Percentiles rank a stretch among this genome's conserved stretches.
Conservation (phyloP, 2,888 invertebrate genomes). For the Monoplex corrugatus region DNA sequence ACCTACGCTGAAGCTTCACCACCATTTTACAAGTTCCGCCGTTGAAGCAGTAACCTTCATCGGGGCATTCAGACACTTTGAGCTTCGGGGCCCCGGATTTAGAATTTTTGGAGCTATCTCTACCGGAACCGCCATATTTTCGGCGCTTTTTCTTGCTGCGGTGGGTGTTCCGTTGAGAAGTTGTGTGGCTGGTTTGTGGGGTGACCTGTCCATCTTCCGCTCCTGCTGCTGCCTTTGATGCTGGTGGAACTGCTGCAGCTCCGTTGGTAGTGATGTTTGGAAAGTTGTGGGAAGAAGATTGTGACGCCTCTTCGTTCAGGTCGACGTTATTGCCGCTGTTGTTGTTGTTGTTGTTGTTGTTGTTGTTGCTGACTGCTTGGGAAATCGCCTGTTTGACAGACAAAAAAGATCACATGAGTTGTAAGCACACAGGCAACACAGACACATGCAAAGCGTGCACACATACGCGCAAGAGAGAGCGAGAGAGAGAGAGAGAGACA, state of each 20-base stretch:
- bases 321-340: background rate
- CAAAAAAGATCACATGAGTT: no score
- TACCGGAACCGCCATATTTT: background rate
- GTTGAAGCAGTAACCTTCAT: conserved; percentile 34
- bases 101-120: background rate
- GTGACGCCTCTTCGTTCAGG: background rate
- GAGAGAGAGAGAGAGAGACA: background rate
- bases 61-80: conserved; percentile 38
- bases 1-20: conserved; percentile 39
- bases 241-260: no score
- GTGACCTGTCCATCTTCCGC: no score
- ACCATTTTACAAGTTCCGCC: conserved; percentile 39
- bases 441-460: background rate
- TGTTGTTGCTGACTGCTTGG: background rate
- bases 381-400: background rate
- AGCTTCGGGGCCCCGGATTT: conserved; percentile 33
- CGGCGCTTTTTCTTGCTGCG: conserved; percentile 23
- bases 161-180: background rate
- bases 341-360: background rate
- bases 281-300: background rate
- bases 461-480: background rate
- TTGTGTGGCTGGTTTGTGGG: background rate
- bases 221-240: no score
- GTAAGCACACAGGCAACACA: no score
- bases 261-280: no score